Evolutionary conservation across 2,888 invertebrate genomes (phyloP), one percentile per base, ranked within the genome.

Genomic region (Drosophila leonis): DNA sequence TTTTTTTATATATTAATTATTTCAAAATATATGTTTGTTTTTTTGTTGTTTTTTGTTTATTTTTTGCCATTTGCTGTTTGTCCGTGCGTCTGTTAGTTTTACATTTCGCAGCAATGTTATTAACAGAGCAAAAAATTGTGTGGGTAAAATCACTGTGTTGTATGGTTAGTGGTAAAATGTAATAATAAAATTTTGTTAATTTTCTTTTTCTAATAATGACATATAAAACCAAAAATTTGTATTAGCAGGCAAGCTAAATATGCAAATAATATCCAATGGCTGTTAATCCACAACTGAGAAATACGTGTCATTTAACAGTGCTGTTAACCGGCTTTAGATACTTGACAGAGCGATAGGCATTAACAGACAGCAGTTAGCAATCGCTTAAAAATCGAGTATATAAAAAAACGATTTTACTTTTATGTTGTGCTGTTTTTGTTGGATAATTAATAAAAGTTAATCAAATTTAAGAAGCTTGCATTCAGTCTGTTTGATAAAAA

Each of bases 21-120:
- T 55, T 20, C 4, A 49, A 49, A 39, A 13, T 20, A 15, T 39
- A 15, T 7, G 49, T 33, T 33, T 68, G 18, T 31, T 51, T 68
- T 68, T 48, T 31, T 12, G 27, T 18, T 15, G 18, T 4, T 31
- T 48, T 31, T 66, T 66, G 66, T 66, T 66, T 66, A 68, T 66
- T 66, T 48, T 33, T 46, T 68, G 31, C 56, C 8, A 41, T 68
- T 48, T 39, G 27, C 46, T 31, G 68, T 33, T 55, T 33, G 12
- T 27, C 48, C 20, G 27, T 33, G 15, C n/a, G 13, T 12, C 46
- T 66, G 66, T 48, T 68, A 68, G 46, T 15, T 29, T 66, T 56
- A 66, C 66, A 66, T 68, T 48, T 39, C 31, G 39, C n/a, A 13
- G 12, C 24, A 29, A 33, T 66, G 69, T 39, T 67, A 39, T 56